These are phyloP conservation scores for Leguminivora glycinivorella DNA, from an alignment of 1,140 invertebrate genomes.

Conservation along the genomic window DNA sequence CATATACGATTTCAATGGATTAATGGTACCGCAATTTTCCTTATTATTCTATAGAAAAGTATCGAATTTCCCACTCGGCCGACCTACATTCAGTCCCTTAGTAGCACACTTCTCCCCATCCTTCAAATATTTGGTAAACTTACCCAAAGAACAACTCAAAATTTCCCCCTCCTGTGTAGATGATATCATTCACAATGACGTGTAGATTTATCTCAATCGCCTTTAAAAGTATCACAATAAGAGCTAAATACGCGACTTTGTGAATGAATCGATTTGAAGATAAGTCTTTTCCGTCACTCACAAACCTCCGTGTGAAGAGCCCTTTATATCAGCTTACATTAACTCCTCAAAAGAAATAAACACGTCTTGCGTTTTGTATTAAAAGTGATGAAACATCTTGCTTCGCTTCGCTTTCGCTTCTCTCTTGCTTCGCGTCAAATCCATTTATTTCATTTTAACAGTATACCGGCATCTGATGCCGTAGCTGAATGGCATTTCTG, in stretches of 20 bases:
- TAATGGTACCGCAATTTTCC: too few relatives aligned
- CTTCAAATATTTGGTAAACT: conserved; percentile 4
- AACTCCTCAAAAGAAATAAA: conserved; percentile 13
- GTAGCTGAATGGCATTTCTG: too few relatives aligned
- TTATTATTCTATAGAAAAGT: too few relatives aligned
- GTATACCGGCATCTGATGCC: too few relatives aligned
- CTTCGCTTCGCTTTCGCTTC: not conserved
- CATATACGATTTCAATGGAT: too few relatives aligned
- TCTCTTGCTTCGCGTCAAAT: not conserved
- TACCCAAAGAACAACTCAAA: not conserved
- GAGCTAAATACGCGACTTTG: too few relatives aligned
- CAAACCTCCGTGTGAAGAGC: not conserved
- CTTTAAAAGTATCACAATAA: too few relatives aligned
- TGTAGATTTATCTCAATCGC: too few relatives aligned
- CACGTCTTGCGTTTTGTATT: not conserved
- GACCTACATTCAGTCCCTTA: not conserved
- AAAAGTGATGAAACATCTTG: not conserved
- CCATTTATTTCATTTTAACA: conserved; percentile 1
- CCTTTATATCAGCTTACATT: conserved; percentile 1
- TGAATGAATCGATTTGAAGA: too few relatives aligned
- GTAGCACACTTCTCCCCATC: not conserved
- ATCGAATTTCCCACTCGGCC: not conserved
- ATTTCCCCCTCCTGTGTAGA: not conserved
- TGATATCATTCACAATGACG: too few relatives aligned
- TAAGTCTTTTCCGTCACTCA: not conserved